Evolutionary conservation across 2,888 invertebrate genomes (phyloP).

Genomic region (Acheta domesticus): DNA sequence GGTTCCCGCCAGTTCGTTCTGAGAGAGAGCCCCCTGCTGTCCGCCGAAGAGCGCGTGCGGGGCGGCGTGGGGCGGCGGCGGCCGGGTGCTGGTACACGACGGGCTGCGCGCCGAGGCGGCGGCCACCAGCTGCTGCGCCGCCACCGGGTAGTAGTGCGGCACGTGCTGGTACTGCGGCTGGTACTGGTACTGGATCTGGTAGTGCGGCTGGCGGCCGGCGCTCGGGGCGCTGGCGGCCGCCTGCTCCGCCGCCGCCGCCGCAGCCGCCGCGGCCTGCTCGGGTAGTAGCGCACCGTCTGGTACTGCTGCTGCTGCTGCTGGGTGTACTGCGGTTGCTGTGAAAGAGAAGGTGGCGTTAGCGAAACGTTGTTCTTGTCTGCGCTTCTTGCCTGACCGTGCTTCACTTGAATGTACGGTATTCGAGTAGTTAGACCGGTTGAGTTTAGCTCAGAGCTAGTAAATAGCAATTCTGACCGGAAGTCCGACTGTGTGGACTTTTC

Average conservation of each 20-base stretch:
- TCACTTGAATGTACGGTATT: no score
- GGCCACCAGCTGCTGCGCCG: neutral
- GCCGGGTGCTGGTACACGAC: no score
- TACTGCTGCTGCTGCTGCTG: neutral
- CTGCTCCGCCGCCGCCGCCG: neutral
- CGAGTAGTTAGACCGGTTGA: no score
- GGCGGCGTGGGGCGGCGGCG: no score
- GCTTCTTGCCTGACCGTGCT: no score
- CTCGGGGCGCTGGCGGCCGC: neutral
- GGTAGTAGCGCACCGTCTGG: neutral
- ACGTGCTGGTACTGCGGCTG: neutral
- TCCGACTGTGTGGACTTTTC: no score
- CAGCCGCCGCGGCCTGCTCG: neutral
- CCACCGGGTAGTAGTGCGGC: neutral
- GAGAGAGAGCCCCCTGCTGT: no score
- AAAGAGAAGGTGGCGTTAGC: neutral
- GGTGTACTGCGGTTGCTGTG: neutral
- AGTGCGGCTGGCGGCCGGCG: neutral
- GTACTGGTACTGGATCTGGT: neutral
- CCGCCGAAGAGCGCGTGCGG: no score
- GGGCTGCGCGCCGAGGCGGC: neutral
- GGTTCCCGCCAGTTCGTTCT: no score
- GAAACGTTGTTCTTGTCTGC: neutral
- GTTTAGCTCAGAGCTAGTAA: no score
- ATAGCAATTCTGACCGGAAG: no score